Conservation (phyloP, 2,888 invertebrate genomes). For the Phortica magna region DNA sequence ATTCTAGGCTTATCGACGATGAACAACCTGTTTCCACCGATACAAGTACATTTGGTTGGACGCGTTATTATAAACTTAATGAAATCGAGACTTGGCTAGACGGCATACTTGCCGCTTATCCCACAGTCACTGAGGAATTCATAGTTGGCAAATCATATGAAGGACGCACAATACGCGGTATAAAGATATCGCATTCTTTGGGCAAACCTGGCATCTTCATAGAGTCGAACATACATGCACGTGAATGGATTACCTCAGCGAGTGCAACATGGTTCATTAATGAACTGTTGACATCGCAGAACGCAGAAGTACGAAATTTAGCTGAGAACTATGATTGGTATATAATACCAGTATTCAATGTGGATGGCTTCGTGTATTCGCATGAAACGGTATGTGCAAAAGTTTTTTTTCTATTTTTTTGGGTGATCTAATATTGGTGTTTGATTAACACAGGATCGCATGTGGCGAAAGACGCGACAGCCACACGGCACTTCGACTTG, state of each 20-base stretch:
- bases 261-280: conserved; percentile 85
- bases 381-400: conserved; percentile 80
- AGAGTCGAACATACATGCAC: conserved; percentile 83
- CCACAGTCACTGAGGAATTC: conserved; percentile 68
- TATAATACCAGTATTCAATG: conserved; percentile 85
- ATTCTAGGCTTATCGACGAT: conserved; percentile 79
- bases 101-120: conserved; percentile 78
- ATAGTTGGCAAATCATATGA: conserved; percentile 81
- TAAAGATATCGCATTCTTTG: conserved; percentile 77
- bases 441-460: conserved; percentile 78
- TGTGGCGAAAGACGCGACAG: conserved; percentile 84
- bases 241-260: conserved; percentile 88
- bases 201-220: conserved; percentile 81
- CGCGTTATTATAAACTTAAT: conserved; percentile 80
- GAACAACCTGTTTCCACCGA: conserved; percentile 70
- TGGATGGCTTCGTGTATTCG: conserved; percentile 86
- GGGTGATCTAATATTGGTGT: not conserved
- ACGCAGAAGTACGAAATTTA: conserved; percentile 80
- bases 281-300: conserved; percentile 82
- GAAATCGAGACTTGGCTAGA: conserved; percentile 82
- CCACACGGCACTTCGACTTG: conserved; percentile 73
- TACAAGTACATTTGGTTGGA: conserved; percentile 79
- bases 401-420: not conserved
- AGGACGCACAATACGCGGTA: conserved; percentile 81
- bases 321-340: conserved; percentile 87